Conservation (phyloP, 2,797 vertebrate species). For the Rallus crepitans region DNA sequence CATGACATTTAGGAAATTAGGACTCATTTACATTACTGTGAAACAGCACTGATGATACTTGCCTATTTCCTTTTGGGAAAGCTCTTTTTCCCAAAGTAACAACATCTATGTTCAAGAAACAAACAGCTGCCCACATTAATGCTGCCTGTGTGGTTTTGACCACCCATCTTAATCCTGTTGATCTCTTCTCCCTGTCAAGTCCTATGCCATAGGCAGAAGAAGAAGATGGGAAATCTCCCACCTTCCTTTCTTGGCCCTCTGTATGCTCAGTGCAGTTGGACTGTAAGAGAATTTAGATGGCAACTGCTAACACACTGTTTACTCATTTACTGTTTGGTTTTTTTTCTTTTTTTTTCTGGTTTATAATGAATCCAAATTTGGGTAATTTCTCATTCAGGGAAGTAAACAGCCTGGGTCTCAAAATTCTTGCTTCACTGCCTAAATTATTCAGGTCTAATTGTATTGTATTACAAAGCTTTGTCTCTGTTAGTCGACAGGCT, state of each 20-base stretch:
- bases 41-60: not conserved
- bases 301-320: not conserved
- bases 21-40: not conserved
- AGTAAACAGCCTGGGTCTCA: constrained; percentile 9
- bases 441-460: constrained; percentile 61
- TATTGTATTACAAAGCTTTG: constrained; percentile 40
- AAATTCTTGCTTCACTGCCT: constrained; percentile 33
- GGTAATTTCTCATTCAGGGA: constrained; percentile 15
- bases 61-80: not conserved
- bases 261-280: accelerated
- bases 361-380: not conserved
- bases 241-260: not conserved
- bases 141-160: not conserved
- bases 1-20: not conserved
- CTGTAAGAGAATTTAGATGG: not conserved
- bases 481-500: not conserved
- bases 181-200: not conserved
- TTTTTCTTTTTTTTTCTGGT: not conserved
- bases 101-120: not conserved
- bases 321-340: not conserved
- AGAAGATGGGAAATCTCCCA: not conserved
- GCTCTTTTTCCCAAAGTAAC: not conserved
- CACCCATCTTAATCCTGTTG: not conserved
- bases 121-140: not conserved
- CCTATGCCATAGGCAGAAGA: not conserved